phyloP scores from a whole-genome alignment of 1,140 invertebrate genomes.

The Solen grandis region DNA sequence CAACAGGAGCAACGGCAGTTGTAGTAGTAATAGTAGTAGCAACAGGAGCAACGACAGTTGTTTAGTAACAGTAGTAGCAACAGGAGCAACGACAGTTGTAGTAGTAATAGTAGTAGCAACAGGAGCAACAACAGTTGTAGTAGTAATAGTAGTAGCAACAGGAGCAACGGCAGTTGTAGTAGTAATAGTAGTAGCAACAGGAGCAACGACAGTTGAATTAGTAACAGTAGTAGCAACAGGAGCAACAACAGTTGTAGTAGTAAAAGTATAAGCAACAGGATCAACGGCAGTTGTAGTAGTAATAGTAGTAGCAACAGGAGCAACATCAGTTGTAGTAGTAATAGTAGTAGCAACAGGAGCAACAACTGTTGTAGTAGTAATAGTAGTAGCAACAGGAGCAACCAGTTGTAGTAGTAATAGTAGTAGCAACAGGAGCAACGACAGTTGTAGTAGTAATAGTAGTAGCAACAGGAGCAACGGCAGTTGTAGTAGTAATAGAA shows the following conservation, averaged over 20 bases:
- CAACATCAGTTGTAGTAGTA: constrained; percentile 31
- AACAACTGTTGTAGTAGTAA: constrained; percentile 13
- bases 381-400: constrained; percentile 16
- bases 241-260: constrained; percentile 5
- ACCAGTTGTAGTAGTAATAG: neutral
- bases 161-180: constrained; percentile 2
- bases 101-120: constrained; percentile 24
- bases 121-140: constrained; percentile 11
- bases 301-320: constrained; percentile 13
- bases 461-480: neutral
- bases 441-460: neutral
- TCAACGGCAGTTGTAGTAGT: constrained; percentile 16
- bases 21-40: constrained; percentile 46
- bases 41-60: neutral
- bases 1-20: neutral
- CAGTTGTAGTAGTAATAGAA: neutral
- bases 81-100: constrained; percentile 1
- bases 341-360: constrained; percentile 26
- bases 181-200: constrained; percentile 36
- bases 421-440: neutral
- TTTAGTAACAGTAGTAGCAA: constrained; percentile 13
- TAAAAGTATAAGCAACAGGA: constrained; percentile 1
- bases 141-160: constrained; percentile 20
- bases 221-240: constrained; percentile 17
- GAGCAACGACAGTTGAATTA: neutral